Evolutionary conservation across 2,888 invertebrate genomes (phyloP), one percentile per base, ranked within the genome.

Genomic region (Tromatobia lineatoria): DNA sequence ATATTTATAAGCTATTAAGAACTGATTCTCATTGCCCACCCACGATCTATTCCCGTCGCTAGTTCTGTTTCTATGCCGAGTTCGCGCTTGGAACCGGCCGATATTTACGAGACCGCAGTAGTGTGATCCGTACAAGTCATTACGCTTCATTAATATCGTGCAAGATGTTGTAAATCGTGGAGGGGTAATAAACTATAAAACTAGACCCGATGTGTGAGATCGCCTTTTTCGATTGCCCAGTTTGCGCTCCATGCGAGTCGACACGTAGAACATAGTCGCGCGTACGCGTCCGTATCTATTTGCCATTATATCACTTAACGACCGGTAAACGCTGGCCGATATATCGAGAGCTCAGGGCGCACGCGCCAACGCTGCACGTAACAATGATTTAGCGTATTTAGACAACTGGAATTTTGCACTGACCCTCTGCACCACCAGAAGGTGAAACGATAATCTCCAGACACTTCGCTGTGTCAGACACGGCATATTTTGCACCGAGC

Each of bases 281-380:
- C 52, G 52, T 23, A 8, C 67, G 71, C 77, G 73, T 82, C 52
- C 64, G 54, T 74, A 70, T 75, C 75, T 64, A 83, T 79, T 80
- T 71, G 83, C 79, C 83, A 76, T 83, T 83, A 80, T 83, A 71
- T 83, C 83, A 83, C 79, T 75, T 70, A 83, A 79, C 70, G 79
- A 66, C 57, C 82, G 47, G 74, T 79, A 79, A 83, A 79, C 74
- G 54, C 34, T 80, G n/a, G 34, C 18, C 67, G 18, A 59, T 80
- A 52, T 54, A 61, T 57, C 34, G 38, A 76, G 76, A n/a, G 4
- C 52, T 73, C 15, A 34, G 71, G 47, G 80, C 83, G 83, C 83
- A 83, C 83, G 83, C 71, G 83, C 76, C 83, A 67, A 42, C 71
- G 34, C 11, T 42, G 42, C 76, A 76, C 61, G 80, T 75, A 74